Base-by-base conservation (phyloP, 2,888 invertebrate species). In the Mimachlamys varia region DNA sequence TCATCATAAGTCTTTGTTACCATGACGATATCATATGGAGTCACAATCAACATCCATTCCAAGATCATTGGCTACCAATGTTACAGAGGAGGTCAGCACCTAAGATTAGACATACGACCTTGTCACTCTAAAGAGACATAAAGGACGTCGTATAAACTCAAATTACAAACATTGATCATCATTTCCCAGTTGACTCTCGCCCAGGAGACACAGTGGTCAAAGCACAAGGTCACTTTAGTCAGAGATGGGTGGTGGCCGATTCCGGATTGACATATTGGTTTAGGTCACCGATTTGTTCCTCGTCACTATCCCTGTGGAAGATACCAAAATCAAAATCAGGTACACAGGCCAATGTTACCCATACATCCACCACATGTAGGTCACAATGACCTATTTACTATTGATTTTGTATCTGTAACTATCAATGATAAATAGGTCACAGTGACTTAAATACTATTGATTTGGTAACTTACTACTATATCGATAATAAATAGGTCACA, bases 241-340 rank as follows among this genome's bases (percentile, higher is more conserved):
- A 76, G 27, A 76, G 33, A 33, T 76, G 76, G 7, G 76, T 76
- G 33, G 27, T 76, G 76, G 76, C 76, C 76, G 76, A 76, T 22
- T 76, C 76, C 33, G 76, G 7, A 76, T 76, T 27, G 76, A 76
- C 27, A 76, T 76, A 76, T 27, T 22, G 27, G 62, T 62, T 62
- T 19, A 22, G 62, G 76, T 76, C 76, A 76, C 7, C 33, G 33
- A 27, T 76, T 27, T 76, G 76, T 76, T 76, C 76, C 33, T 76
- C 27, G 76, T 27, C 76, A 76, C 33, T 76, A 4, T 76, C 76
- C 76, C 76, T 76, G 76, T 76, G 76, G 76, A 76, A 76, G 53
- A 76, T 76, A 76, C 15, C 76, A 76, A 76, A 76, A 33, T 12
- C 33, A 53, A 53, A 15, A 19, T 53, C 53, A 53, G 53, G 19